Evolutionary conservation across 2,797 vertebrate genomes (phyloP).

Genomic region (Acanthis flammea): DNA sequence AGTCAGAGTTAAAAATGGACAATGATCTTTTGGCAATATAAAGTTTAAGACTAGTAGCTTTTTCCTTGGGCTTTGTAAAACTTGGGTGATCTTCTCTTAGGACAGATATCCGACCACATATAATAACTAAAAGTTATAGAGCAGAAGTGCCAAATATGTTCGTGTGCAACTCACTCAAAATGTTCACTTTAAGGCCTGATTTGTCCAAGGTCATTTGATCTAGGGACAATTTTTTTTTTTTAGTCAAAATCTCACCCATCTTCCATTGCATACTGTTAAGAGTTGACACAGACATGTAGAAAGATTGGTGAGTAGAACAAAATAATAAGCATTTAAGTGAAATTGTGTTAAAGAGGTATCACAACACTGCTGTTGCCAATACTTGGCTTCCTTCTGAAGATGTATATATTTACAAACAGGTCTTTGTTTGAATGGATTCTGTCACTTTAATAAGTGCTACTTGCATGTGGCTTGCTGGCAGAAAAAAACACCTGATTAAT

Average conservation of each 20-base stretch:
- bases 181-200: not conserved
- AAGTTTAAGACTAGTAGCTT: not conserved
- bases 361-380: not conserved
- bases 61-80: not conserved
- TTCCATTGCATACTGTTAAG: not conserved
- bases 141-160: not conserved
- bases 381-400: not conserved
- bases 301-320: not conserved
- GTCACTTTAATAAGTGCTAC: not conserved
- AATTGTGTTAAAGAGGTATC: not conserved
- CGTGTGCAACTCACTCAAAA: not conserved
- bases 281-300: not conserved
- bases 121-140: not conserved
- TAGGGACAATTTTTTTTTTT: not conserved
- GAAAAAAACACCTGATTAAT: not conserved
- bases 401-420: not conserved
- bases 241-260: not conserved
- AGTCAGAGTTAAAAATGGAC: not conserved
- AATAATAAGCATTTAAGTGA: not conserved
- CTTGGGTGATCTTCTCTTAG: not conserved
- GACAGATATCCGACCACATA: not conserved
- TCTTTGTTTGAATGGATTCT: not conserved
- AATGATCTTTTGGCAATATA: not conserved
- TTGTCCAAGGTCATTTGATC: not conserved
- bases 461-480: not conserved